phyloP scores from a whole-genome alignment of 2,113 vertebrate genomes.

The Oreotrochilus melanogaster region DNA sequence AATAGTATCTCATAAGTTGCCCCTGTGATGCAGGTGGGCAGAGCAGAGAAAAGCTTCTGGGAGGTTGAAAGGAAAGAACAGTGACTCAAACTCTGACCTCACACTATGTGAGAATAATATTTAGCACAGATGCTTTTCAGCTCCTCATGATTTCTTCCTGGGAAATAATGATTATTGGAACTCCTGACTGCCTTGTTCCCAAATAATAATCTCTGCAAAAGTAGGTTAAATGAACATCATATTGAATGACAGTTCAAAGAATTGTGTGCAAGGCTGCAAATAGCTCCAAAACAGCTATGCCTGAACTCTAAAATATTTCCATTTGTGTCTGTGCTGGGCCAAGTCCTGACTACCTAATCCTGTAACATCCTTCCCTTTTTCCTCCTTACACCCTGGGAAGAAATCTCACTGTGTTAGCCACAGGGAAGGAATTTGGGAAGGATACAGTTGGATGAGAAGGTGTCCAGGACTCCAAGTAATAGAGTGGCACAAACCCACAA shows the following conservation, averaged over 20 bases:
- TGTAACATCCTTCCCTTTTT: neutral
- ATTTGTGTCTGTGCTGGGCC: neutral
- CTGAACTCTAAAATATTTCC: neutral
- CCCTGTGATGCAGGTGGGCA: neutral
- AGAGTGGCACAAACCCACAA: neutral
- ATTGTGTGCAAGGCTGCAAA: neutral
- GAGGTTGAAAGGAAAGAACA: neutral
- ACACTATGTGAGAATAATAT: neutral
- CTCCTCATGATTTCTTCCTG: neutral
- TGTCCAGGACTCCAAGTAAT: neutral
- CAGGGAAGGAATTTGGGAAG: neutral
- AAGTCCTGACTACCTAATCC: neutral
- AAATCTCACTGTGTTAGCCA: neutral
- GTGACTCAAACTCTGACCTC: neutral
- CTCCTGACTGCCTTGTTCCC: neutral
- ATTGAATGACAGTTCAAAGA: neutral
- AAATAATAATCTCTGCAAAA: neutral
- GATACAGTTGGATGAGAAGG: neutral
- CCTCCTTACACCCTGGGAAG: neutral
- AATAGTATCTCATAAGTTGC: neutral
- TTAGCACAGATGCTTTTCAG: rapidly evolving
- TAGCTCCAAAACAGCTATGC: neutral
- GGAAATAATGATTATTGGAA: neutral
- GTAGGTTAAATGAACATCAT: neutral
- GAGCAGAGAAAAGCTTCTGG: neutral